A percentile compares a stretch with the other conserved stretches of the same genome.
Evolutionary conservation across 2,888 invertebrate genomes (phyloP).

Genomic region (Myopa tessellatipennis): DNA sequence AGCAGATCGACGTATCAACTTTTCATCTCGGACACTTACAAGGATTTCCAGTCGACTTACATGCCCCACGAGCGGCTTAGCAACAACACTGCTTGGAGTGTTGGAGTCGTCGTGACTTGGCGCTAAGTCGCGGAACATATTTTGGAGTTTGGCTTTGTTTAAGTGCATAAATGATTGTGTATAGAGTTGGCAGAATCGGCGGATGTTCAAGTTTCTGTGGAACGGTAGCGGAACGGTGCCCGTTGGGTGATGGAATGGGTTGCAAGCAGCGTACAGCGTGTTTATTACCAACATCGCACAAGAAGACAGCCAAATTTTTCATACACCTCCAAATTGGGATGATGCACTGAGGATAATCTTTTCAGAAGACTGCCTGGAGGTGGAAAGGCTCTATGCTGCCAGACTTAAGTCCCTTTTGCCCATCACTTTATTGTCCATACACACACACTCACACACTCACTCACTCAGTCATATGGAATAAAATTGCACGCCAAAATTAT

Average conservation of each 20-base stretch:
- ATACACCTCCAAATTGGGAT: slow-evolving; percentile 40
- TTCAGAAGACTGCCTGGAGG: slow-evolving; percentile 27
- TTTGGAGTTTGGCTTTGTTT: slow-evolving; percentile 5
- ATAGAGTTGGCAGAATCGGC: slow-evolving; percentile 17
- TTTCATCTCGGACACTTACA: slow-evolving; percentile 43
- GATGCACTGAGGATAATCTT: slow-evolving; percentile 18
- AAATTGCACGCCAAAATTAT: slow-evolving; percentile 63
- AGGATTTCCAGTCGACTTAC: slow-evolving; percentile 23
- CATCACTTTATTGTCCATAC: not conserved
- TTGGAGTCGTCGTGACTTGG: slow-evolving; percentile 55
- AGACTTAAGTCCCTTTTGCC: no score
- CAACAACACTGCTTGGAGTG: not conserved
- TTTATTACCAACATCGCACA: slow-evolving; percentile 50
- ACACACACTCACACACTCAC: not conserved
- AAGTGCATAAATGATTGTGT: slow-evolving; percentile 40
- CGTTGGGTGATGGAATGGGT: slow-evolving; percentile 13
- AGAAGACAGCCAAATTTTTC: slow-evolving; percentile 51
- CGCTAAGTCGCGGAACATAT: slow-evolving; percentile 45
- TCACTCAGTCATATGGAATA: not conserved
- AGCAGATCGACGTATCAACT: not conserved
- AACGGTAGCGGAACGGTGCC: not conserved
- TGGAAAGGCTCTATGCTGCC: not conserved
- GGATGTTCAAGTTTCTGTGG: not conserved
- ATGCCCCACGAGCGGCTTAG: not conserved
- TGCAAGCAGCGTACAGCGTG: slow-evolving; percentile 34